Base-by-base conservation (phyloP, 2,113 vertebrate species). In the Azemiops feae region DNA sequence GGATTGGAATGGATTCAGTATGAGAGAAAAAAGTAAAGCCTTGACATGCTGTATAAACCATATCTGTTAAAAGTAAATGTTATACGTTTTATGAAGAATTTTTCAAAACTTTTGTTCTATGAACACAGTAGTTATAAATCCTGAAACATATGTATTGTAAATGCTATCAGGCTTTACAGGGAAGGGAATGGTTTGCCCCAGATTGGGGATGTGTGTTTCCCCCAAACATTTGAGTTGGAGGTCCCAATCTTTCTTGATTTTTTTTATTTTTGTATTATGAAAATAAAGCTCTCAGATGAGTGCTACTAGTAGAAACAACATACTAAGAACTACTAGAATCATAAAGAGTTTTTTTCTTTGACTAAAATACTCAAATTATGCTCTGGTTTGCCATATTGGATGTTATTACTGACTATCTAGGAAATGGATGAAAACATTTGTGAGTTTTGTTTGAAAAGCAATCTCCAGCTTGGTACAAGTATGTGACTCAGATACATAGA, bases 341-440 rank as follows among this genome's bases (percentile, higher is more conserved):
- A 34, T 34, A 18, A 18, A 53, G 4, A 74, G n/a, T 18, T 34
- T 2, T 74, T 74, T 12, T 74, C n/a, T 74, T 25, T 52, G 45
- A 47, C 43, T 58, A 22, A 16, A 16, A 64, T 57, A 34, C 1
- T 52, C 10, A 88, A 8, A 39, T 22, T n/a, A 39, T 22, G 0
- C 8, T 5, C 34, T 14, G 39, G 1, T 1, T 45, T 53, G 50
- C 9, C 23, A 1, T 81, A 22, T 0, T 25, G 45, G 1, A 0
- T 87, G 0, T 34, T 58, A 1, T 0, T 4, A 2, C 85, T 4
- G 0, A 39, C 5, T 92, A 92, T 91, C 22, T 91, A 52, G 53
- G 2, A 23, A 1, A 12, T 18, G 5, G 64, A 18, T 69, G 23
- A 2, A 74, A 0, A 89, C 55, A 91, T 90, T 57, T 34, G 20